These are phyloP conservation scores for Ciconia nigra DNA, from an alignment of 2,797 vertebrate genomes.

Conservation along the genomic window DNA sequence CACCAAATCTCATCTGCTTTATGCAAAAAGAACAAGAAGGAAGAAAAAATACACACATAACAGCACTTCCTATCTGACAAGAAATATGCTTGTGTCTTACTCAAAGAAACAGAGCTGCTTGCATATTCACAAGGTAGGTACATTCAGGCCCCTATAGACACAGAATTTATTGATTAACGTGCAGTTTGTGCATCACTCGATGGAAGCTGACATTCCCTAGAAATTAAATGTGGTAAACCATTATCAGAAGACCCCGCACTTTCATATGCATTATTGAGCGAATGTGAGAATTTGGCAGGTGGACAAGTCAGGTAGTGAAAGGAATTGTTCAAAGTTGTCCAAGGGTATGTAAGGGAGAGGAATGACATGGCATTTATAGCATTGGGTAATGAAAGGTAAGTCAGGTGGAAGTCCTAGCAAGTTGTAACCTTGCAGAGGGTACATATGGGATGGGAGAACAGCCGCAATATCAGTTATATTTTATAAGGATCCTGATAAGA, in stretches of 20 bases:
- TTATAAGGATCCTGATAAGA: no score
- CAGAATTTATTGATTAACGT: conserved; percentile 37
- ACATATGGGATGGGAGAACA: not conserved
- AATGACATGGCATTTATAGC: not conserved
- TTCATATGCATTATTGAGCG: conserved; percentile 36
- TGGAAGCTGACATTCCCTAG: conserved; percentile 30
- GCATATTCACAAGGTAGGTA: conserved; percentile 54
- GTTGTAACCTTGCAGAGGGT: not conserved
- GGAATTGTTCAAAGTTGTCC: not conserved
- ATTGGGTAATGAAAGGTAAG: not conserved
- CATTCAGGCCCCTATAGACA: conserved; percentile 6
- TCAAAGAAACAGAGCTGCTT: conserved; percentile 11
- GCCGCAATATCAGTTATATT: not conserved
- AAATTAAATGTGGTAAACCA: conserved; percentile 33
- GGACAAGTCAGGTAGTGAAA: not conserved
- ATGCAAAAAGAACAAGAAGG: conserved; percentile 26
- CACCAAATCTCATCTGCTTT: conserved; percentile 5
- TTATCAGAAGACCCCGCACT: not conserved
- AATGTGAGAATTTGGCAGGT: conserved; percentile 1
- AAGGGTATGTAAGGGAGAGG: not conserved
- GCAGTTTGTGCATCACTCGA: conserved; percentile 25
- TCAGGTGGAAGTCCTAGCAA: not conserved
- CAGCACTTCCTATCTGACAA: conserved; percentile 16
- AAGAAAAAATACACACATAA: not conserved
- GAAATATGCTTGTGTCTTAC: conserved; percentile 36